Evolutionary conservation across 2,888 invertebrate genomes (phyloP).

Genomic region (Choristoneura rosaceana): DNA sequence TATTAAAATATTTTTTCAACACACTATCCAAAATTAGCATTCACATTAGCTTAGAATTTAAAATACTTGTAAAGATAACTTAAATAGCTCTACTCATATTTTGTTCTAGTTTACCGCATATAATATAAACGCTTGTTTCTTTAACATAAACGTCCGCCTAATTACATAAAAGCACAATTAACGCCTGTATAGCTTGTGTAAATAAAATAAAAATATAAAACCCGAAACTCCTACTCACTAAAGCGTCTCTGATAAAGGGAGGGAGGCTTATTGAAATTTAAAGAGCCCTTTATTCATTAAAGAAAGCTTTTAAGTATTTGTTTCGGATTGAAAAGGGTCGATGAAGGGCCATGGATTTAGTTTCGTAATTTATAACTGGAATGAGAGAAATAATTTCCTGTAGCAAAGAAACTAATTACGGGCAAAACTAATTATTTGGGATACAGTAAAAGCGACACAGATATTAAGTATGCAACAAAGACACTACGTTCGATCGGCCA

Average conservation of each 20-base stretch:
- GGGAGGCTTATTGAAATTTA: slow-evolving; percentile 35
- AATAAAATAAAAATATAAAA: slow-evolving; percentile 36
- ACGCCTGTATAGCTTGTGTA: slow-evolving; percentile 27
- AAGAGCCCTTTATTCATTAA: slow-evolving; percentile 49
- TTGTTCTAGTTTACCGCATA: slow-evolving; percentile 24
- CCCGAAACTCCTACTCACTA: slow-evolving; percentile 23
- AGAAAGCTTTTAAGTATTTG: slow-evolving; percentile 54
- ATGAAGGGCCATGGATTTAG: slow-evolving; percentile 60
- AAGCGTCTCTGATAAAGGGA: slow-evolving; percentile 28
- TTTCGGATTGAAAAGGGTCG: slow-evolving; percentile 60
- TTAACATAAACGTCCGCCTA: slow-evolving; percentile 19
- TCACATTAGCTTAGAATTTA: slow-evolving; percentile 41
- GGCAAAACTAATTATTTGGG: not conserved
- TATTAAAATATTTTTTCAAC: slow-evolving; percentile 51
- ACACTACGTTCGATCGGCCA: slow-evolving; percentile 20
- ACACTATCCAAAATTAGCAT: slow-evolving; percentile 44
- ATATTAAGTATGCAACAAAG: not conserved
- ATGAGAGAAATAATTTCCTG: slow-evolving; percentile 15
- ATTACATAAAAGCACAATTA: slow-evolving; percentile 29
- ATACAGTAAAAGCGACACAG: not conserved
- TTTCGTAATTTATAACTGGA: slow-evolving; percentile 55
- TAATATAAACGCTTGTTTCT: slow-evolving; percentile 34
- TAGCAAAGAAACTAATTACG: slow-evolving; percentile 17
- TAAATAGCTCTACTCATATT: slow-evolving; percentile 25
- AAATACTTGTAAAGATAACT: slow-evolving; percentile 10